Evolutionary conservation across 2,888 invertebrate species (phyloP).

Genomic region (Ditylenchus weischeri): DNA sequence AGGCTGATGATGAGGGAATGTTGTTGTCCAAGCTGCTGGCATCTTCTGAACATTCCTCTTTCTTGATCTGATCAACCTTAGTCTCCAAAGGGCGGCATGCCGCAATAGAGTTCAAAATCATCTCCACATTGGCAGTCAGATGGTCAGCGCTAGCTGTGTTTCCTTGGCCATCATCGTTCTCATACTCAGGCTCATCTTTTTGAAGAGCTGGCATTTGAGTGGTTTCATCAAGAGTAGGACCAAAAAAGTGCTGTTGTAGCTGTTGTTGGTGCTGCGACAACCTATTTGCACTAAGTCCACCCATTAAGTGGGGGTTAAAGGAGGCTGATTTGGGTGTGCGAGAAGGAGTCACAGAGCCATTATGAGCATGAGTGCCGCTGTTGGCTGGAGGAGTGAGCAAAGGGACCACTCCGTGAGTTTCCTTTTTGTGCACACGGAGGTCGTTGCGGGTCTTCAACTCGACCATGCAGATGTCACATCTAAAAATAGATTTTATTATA

Average conservation of each 20-base stretch:
- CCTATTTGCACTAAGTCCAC: too few relatives aligned
- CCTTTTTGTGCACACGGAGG: conserved; percentile 91
- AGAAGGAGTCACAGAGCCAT: conserved; percentile 10
- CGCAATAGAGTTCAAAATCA: conserved; percentile 8
- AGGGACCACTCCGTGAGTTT: conserved; percentile 81
- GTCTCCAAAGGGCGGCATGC: neutral
- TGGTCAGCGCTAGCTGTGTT: neutral
- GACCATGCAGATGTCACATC: conserved; percentile 95
- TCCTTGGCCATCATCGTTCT: neutral
- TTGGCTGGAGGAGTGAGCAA: conserved; percentile 15
- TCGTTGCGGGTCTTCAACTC: conserved; percentile 97
- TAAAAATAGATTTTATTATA: conserved; percentile 61
- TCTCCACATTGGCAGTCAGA: neutral
- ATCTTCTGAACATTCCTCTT: neutral
- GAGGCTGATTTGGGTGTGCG: conserved; percentile 8
- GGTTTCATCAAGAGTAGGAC: neutral
- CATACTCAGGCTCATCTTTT: neutral
- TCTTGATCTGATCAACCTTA: neutral
- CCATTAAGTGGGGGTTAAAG: neutral
- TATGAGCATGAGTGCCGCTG: conserved; percentile 3
- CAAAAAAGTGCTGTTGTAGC: conserved; percentile 11
- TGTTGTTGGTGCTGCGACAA: conserved; percentile 10
- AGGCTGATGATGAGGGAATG: conserved; percentile 1
- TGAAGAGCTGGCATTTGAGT: neutral
- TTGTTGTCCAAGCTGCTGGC: conserved; percentile 4